Percentiles rank a stretch among this genome's conserved stretches.
These are phyloP conservation scores for Mobula birostris DNA, from an alignment of 2,113 vertebrate genomes.

Conservation along the genomic window DNA sequence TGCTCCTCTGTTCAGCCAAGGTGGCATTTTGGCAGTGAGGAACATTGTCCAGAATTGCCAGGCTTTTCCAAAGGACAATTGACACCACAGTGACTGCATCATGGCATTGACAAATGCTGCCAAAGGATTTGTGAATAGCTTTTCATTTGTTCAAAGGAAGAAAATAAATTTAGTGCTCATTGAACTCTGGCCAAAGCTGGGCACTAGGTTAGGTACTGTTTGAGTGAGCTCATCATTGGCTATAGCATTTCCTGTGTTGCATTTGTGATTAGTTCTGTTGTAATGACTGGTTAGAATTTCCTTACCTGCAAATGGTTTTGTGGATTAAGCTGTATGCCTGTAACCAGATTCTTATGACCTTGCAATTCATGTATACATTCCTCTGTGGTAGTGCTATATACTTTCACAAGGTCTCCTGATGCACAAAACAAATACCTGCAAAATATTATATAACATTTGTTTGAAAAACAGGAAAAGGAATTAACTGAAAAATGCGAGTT, in stretches of 20 bases:
- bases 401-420: constrained; percentile 77
- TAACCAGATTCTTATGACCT: constrained; percentile 75
- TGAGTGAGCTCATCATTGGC: too few relatives aligned
- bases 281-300: background rate
- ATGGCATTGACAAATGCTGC: background rate
- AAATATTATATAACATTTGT: background rate
- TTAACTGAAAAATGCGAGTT: background rate
- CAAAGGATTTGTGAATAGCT: background rate
- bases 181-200: background rate
- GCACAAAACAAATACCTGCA: constrained; percentile 75
- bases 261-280: background rate
- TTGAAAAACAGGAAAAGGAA: background rate
- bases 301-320: constrained; percentile 82
- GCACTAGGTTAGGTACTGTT: background rate
- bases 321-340: constrained; percentile 73
- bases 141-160: background rate
- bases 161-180: background rate
- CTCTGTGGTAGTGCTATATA: constrained; percentile 78
- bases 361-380: constrained; percentile 72
- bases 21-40: too few relatives aligned
- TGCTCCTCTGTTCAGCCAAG: too few relatives aligned
- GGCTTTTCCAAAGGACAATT: background rate
- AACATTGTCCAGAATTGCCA: too few relatives aligned
- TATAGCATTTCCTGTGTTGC: too few relatives aligned
- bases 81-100: background rate